Base-by-base conservation (phyloP, 2,113 vertebrate species). In the Kryptolebias marmoratus region DNA sequence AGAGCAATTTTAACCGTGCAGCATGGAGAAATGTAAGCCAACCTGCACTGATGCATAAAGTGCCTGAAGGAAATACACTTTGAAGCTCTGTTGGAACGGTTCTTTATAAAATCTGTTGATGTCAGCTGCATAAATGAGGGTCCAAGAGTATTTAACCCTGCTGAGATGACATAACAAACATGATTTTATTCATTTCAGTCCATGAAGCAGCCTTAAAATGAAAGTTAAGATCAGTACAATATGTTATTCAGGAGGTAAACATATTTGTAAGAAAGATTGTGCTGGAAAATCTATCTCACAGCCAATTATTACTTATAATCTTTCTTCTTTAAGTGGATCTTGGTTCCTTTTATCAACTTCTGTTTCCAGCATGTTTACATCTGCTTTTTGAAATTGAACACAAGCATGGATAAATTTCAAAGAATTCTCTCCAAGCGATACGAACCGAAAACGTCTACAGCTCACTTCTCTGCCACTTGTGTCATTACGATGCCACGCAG, bases 101-200 rank as follows among this genome's bases (percentile, higher is more conserved):
- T 28, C 22, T 49, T 22, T n/a, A n/a, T 58, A 60, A 36, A 60
- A 11, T 3, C 15, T 15, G 18, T 50, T 79, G 12, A 55, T 58
- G 13, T 30, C 6, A 32, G 48, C 6, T 32, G 11, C 49, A 27
- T 52, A 48, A 54, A 73, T 0, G 11, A 48, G 1, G 50, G 39
- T 61, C 39, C 0, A 4, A 45, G 63, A 12, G 16, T 68, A 30
- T 73, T 69, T 77, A 80, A 75, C 63, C 53, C 50, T 22, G 31
- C 62, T 72, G 71, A 65, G 68, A 42, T 70, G 66, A 75, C 48
- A 53, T 47, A 57, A 58, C 36, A 42, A 39, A 59, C 11, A 22
- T 5, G 39, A n/a, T 27, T 61, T 44, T 45, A 45, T 61, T 13
- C n/a, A 61, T 13, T 6, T 14, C 8, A 53, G 50, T 22, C 22